Evolutionary conservation across 1,140 invertebrate species (phyloP).

Genomic region (Cotesia chilonis): DNA sequence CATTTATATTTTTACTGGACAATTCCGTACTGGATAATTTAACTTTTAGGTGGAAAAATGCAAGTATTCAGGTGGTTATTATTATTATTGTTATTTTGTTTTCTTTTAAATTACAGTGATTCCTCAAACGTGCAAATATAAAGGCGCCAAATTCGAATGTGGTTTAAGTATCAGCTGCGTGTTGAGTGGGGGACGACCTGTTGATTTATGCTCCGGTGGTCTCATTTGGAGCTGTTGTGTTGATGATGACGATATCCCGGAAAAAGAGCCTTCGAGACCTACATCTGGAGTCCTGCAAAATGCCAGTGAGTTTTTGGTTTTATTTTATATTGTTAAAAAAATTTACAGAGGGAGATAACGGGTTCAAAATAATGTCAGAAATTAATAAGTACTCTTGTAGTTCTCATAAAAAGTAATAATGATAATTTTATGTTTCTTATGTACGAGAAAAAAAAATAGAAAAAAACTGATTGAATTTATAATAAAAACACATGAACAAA

Average conservation of each 20-base stretch:
- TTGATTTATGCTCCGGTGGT: constrained; percentile 92
- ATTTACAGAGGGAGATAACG: not conserved
- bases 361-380: no score
- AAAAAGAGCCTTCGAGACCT: constrained; percentile 66
- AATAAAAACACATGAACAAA: no score
- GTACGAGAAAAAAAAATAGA: no score
- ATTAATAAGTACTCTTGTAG: no score
- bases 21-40: not conserved
- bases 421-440: no score
- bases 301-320: constrained; percentile 77
- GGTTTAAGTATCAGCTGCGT: constrained; percentile 90
- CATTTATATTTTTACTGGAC: not conserved
- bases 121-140: constrained; percentile 89
- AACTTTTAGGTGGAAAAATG: not conserved
- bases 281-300: constrained; percentile 75
- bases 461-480: no score
- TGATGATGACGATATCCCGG: constrained; percentile 72
- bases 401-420: no score
- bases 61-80: not conserved
- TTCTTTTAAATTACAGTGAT: constrained; percentile 78
- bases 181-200: constrained; percentile 82
- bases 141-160: constrained; percentile 87
- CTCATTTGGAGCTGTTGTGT: constrained; percentile 94
- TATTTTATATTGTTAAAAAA: constrained; percentile 7
- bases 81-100: constrained; percentile 26